Percentiles rank a stretch among this genome's conserved stretches.
These are phyloP conservation scores for Struthidea cinerea DNA, from an alignment of 2,113 vertebrate genomes.

Conservation along the genomic window DNA sequence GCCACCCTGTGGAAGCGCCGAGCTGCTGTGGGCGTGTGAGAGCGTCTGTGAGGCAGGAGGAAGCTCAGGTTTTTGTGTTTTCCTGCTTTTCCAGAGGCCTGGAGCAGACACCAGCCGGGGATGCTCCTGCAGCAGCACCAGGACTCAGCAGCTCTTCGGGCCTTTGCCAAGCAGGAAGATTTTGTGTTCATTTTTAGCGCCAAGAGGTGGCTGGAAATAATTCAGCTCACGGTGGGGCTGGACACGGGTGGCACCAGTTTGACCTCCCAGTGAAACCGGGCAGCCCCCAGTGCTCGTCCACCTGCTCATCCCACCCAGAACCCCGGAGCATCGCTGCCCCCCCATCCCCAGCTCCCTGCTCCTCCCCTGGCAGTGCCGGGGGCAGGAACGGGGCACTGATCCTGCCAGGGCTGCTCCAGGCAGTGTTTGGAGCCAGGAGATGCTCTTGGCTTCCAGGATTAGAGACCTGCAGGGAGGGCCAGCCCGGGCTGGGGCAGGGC, in stretches of 20 bases:
- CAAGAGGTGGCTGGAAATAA: not conserved
- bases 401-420: not conserved
- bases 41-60: accelerated
- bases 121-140: not conserved
- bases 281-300: not conserved
- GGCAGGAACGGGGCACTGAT: not conserved
- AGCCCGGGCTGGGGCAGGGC: not conserved
- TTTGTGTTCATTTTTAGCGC: not conserved
- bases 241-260: not conserved
- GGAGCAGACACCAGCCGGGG: not conserved
- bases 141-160: not conserved
- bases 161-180: not conserved
- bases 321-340: accelerated
- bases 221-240: not conserved
- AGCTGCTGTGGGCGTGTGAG: not conserved
- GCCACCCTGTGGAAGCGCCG: not conserved
- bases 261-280: not conserved
- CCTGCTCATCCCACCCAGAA: no score
- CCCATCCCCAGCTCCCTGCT: not conserved
- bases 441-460: not conserved
- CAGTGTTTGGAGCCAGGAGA: accelerated
- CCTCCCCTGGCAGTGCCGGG: not conserved
- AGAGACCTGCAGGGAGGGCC: not conserved
- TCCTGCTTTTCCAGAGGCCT: not conserved
- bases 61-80: not conserved